Percentiles rank a stretch among this genome's conserved stretches.
These are phyloP conservation scores for Erpobdella octoculata DNA, from an alignment of 2,888 invertebrate genomes.

Conservation along the genomic window DNA sequence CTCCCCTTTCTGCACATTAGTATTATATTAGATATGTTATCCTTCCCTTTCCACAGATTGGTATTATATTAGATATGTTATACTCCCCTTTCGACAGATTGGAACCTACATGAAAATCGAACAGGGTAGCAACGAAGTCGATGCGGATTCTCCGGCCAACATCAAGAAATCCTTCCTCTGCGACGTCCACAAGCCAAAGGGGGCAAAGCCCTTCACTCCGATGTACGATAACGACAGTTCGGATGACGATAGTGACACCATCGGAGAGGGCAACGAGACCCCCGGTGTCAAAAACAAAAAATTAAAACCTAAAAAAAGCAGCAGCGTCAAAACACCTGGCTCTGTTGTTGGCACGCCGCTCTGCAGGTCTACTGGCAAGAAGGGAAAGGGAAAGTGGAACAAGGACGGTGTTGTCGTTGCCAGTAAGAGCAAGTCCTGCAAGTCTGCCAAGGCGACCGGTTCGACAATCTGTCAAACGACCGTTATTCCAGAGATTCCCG, in stretches of 20 bases:
- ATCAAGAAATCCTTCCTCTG: constrained; percentile 30
- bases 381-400: constrained; percentile 7
- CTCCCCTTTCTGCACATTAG: no score
- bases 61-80: no score
- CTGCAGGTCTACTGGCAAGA: background rate
- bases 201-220: constrained; percentile 28
- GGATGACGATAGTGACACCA: constrained; percentile 17
- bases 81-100: constrained; percentile 55
- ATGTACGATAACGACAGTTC: constrained; percentile 29
- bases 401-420: background rate
- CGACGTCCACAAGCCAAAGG: constrained; percentile 27
- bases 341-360: background rate
- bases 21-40: no score
- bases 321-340: background rate
- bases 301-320: background rate
- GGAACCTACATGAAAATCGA: constrained; percentile 76
- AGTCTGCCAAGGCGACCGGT: constrained; percentile 1
- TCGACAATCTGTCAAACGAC: background rate
- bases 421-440: background rate
- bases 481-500: background rate
- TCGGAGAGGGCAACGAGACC: background rate
- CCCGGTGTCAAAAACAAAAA: no score
- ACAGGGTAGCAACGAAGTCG: constrained; percentile 68
- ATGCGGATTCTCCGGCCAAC: constrained; percentile 57
- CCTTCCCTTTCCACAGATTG: no score